These are phyloP conservation scores for Ectropis crepuscularia DNA, from an alignment of 2,888 invertebrate species.

Conservation along the genomic window DNA sequence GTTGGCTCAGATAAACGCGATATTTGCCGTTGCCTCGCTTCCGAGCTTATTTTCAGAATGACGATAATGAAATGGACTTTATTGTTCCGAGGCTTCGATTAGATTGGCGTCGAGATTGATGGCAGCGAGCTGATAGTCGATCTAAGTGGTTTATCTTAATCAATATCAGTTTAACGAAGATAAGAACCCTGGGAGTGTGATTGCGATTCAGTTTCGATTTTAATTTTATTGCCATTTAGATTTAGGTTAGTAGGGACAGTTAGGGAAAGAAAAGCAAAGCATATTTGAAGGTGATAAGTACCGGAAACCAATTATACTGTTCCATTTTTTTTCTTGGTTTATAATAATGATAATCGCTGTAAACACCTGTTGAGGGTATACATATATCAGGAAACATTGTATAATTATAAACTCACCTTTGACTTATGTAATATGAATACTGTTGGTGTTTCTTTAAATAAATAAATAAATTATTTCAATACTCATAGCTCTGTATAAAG, in stretches of 20 bases:
- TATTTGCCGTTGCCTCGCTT: conserved; percentile 56
- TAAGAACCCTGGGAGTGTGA: conserved; percentile 20
- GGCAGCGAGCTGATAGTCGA: conserved; percentile 34
- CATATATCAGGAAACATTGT: too few species aligned
- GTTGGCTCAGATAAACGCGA: conserved; percentile 71
- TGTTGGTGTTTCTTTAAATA: too few species aligned
- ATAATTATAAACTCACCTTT: too few species aligned
- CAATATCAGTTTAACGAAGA: conserved; percentile 26
- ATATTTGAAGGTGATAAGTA: background rate
- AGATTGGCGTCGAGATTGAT: conserved; percentile 37
- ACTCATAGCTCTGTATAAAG: too few species aligned
- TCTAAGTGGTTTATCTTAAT: conserved; percentile 33
- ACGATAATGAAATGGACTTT: conserved; percentile 46
- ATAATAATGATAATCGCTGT: too few species aligned
- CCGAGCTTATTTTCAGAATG: conserved; percentile 45
- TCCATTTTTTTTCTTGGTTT: too few species aligned
- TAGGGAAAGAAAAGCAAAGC: background rate
- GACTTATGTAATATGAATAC: too few species aligned
- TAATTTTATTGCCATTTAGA: background rate
- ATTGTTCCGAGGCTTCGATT: conserved; percentile 39
- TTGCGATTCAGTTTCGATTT: conserved; percentile 7
- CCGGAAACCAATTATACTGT: too few species aligned
- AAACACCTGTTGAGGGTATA: too few species aligned
- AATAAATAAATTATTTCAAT: too few species aligned
- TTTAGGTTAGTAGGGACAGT: background rate